Evolutionary conservation across 2,888 invertebrate genomes (phyloP).

Genomic region (Diplolepis rosae): DNA sequence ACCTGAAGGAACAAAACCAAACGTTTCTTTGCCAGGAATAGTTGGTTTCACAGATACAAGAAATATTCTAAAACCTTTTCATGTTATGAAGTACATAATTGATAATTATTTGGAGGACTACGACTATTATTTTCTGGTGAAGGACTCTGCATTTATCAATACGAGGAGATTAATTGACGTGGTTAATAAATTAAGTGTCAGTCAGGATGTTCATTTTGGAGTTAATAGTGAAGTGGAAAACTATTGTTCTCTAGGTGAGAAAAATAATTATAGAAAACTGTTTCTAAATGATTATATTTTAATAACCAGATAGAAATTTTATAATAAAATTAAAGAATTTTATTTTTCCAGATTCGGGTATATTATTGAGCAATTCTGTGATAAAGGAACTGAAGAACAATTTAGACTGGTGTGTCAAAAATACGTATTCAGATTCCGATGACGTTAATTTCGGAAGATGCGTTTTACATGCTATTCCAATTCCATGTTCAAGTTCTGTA

Average conservation of each 20-base stretch:
- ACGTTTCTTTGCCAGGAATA: conserved; percentile 80
- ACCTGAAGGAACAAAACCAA: conserved; percentile 74
- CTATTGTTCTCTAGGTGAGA: conserved; percentile 81
- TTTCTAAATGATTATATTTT: neutral
- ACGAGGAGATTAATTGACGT: conserved; percentile 83
- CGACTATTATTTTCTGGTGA: conserved; percentile 93
- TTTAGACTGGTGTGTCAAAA: conserved; percentile 92
- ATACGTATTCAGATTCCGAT: conserved; percentile 87
- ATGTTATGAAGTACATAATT: conserved; percentile 90
- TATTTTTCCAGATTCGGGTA: conserved; percentile 82
- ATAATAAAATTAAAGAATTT: neutral
- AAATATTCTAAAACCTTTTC: conserved; percentile 86
- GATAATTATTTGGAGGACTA: conserved; percentile 93
- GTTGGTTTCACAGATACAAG: conserved; percentile 91
- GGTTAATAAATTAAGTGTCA: conserved; percentile 86
- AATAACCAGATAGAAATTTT: too few relatives aligned
- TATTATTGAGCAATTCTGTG: conserved; percentile 91
- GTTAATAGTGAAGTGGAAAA: conserved; percentile 77
- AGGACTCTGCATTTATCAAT: conserved; percentile 90
- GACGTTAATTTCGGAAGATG: conserved; percentile 93
- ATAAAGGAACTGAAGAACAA: conserved; percentile 84
- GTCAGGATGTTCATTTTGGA: conserved; percentile 90
- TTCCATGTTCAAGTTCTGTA: conserved; percentile 77
- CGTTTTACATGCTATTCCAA: conserved; percentile 82
- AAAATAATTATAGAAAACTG: neutral